Percentiles rank a stretch among this genome's conserved stretches.
phyloP scores from a whole-genome alignment of 2,797 vertebrate species.

The Melanogrammus aeglefinus region DNA sequence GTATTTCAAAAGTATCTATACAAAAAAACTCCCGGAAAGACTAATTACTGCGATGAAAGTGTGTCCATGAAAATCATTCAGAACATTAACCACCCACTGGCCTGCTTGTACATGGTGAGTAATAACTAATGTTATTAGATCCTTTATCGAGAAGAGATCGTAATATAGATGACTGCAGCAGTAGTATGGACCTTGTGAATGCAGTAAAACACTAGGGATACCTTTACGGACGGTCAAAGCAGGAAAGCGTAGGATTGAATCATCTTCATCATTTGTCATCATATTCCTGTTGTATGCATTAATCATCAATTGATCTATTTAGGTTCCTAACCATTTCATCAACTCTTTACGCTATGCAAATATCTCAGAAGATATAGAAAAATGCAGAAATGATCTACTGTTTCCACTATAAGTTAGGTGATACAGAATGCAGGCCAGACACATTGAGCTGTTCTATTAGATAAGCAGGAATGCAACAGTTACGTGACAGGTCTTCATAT shows the following conservation, averaged over 20 bases:
- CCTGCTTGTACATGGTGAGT: neutral
- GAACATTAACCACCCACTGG: neutral
- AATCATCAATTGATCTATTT: neutral
- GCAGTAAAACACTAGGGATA: neutral
- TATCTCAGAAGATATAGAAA: neutral
- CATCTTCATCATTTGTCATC: neutral
- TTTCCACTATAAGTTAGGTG: too few species aligned
- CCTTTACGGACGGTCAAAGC: too few species aligned
- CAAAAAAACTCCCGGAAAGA: neutral
- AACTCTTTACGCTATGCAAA: neutral
- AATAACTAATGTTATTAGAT: neutral
- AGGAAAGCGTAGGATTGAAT: too few species aligned
- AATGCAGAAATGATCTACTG: neutral
- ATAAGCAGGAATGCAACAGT: too few species aligned
- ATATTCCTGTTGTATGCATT: neutral
- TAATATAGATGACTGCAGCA: neutral
- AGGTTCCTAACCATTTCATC: neutral
- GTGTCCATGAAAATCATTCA: neutral
- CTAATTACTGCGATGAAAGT: neutral
- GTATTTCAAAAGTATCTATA: neutral
- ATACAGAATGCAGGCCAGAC: too few species aligned
- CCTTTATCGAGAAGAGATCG: neutral
- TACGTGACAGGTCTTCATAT: too few species aligned
- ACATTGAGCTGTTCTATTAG: too few species aligned
- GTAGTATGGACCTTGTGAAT: neutral